Percentiles rank a stretch among this genome's conserved stretches.
phyloP scores from a whole-genome alignment of 2,888 invertebrate genomes.

The Dryomyza anilis region DNA sequence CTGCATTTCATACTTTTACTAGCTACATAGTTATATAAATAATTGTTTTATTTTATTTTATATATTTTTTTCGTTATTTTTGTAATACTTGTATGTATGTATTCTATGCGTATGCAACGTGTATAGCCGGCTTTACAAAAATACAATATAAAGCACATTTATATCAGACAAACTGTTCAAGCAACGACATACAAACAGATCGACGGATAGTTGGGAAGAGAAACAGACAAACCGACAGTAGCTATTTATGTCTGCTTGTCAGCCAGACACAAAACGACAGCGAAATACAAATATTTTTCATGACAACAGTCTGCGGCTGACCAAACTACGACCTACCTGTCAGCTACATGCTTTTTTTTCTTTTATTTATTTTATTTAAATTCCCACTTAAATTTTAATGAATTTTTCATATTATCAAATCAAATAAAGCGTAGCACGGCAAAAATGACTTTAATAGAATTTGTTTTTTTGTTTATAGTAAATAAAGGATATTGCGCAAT shows the following conservation, averaged over 20 bases:
- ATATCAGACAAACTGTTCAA: neutral
- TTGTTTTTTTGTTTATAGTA: too few relatives aligned
- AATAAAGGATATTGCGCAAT: too few relatives aligned
- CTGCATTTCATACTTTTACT: neutral
- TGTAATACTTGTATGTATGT: neutral
- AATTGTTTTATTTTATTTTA: neutral
- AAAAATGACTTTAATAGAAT: too few relatives aligned
- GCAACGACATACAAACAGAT: neutral
- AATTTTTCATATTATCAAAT: too few relatives aligned
- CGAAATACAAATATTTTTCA: too few relatives aligned
- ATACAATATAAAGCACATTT: conserved; percentile 22
- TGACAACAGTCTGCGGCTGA: neutral
- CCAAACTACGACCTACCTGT: neutral
- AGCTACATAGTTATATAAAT: neutral
- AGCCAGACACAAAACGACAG: too few relatives aligned
- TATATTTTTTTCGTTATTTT: neutral
- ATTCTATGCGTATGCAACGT: neutral
- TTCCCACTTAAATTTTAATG: too few relatives aligned
- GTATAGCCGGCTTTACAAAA: conserved; percentile 8
- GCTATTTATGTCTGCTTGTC: too few relatives aligned
- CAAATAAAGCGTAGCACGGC: too few relatives aligned
- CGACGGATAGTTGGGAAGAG: neutral
- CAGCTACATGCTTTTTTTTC: neutral
- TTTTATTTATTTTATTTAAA: neutral
- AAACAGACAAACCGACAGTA: neutral